Evolutionary conservation across 2,888 invertebrate species (phyloP), one percentile per base, ranked within the genome.

Genomic region (Enchytraeus crypticus): DNA sequence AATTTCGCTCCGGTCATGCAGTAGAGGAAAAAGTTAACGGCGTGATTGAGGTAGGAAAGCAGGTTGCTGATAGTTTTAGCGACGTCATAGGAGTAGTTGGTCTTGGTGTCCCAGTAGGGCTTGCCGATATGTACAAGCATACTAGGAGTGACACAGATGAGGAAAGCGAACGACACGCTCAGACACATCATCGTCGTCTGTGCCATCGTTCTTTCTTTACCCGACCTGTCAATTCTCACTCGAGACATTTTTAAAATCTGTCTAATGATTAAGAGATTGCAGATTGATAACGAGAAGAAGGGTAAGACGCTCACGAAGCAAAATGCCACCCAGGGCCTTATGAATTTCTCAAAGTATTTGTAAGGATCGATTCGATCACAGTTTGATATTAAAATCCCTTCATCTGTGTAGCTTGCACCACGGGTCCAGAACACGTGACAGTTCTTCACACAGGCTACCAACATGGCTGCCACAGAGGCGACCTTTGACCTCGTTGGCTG

Each of bases 351-450:
- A 45, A 68, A 69, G 55, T 68, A 47, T n/a, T 29, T 59, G 57
- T 57, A 68, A n/a, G 57, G 60, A 32, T 51, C 49, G 1, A 66
- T 66, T 0, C 57, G 57, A 5, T 65, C 68, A 53, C 66, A 66
- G 59, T 63, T 65, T 1, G 34, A 33, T 38, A 38, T 11, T 8
- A 38, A 8, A 18, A 11, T 18, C 8, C 38, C 38, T 38, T 38
- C 38, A 38, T 11, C 8, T 38, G 65, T 66, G 61, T 68, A 67
- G 1, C 60, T 53, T 2, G 55, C 47, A 5, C 67, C 66, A 2
- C 73, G 66, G 0, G 72, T 74, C 72, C 73, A 73, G 56, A 75
- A 66, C 26, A 75, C 71, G 64, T 76, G 74, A 27, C 70, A 47
- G 63, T 76, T 76, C 46, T 75, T 68, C 1, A 66, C 23, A 2